phyloP scores from a whole-genome alignment of 2,888 invertebrate genomes.

The Phragmatobia fuliginosa region DNA sequence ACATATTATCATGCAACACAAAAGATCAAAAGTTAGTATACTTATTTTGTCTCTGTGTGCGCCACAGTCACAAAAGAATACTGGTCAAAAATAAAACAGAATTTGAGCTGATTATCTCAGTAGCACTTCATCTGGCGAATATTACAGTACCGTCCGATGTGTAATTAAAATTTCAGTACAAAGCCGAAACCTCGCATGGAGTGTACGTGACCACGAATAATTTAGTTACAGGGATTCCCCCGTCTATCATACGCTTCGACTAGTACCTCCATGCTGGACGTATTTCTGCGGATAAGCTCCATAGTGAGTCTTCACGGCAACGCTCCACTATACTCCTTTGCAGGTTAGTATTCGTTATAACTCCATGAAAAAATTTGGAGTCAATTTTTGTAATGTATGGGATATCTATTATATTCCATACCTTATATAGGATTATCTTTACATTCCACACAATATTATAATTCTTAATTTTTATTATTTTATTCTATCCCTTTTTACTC shows the following conservation, averaged over 20 bases:
- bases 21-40: neutral
- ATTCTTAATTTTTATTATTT: neutral
- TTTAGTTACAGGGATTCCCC: conserved; percentile 74
- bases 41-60: neutral
- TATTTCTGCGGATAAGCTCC: conserved; percentile 22
- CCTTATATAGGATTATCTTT: too few species aligned
- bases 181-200: conserved; percentile 71
- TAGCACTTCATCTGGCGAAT: conserved; percentile 41
- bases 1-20: neutral
- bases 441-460: too few species aligned
- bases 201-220: conserved; percentile 81
- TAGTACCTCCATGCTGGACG: conserved; percentile 30
- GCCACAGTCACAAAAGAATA: neutral
- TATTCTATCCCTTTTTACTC: too few species aligned
- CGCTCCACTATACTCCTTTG: neutral
- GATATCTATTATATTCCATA: too few species aligned
- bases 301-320: conserved; percentile 9
- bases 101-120: conserved; percentile 34
- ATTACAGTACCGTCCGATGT: conserved; percentile 44
- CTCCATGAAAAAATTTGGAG: neutral
- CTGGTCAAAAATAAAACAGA: conserved; percentile 17
- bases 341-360: neutral
- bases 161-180: conserved; percentile 82
- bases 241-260: conserved; percentile 73
- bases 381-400: too few species aligned